Conservation (phyloP, 2,888 invertebrate genomes). For the Amorpha juglandis region DNA sequence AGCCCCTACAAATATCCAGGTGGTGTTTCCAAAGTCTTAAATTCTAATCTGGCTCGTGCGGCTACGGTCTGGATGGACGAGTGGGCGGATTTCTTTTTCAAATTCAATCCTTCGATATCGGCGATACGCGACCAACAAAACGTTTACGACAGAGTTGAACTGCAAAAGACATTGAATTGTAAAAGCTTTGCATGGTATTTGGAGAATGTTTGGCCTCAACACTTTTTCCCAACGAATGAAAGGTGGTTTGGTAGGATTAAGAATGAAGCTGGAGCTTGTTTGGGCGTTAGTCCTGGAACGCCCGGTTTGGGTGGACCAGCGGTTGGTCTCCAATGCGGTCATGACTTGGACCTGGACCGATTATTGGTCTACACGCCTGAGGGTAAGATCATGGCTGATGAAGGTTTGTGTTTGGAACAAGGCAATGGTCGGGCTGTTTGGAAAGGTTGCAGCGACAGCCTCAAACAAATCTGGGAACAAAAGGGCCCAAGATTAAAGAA, state of each 20-base stretch:
- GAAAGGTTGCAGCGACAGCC: slow-evolving; percentile 87
- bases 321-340: slow-evolving; percentile 86
- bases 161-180: slow-evolving; percentile 90
- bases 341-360: slow-evolving; percentile 85
- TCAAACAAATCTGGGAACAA: slow-evolving; percentile 89
- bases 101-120: slow-evolving; percentile 90
- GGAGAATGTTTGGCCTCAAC: slow-evolving; percentile 97
- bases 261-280: slow-evolving; percentile 73
- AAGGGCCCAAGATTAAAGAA: slow-evolving; percentile 71
- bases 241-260: slow-evolving; percentile 95
- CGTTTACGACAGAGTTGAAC: slow-evolving; percentile 85
- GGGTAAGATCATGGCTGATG: slow-evolving; percentile 93
- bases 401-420: slow-evolving; percentile 92
- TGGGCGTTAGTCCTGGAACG: slow-evolving; percentile 74
- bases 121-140: slow-evolving; percentile 84
- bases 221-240: slow-evolving; percentile 95
- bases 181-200: slow-evolving; percentile 97
- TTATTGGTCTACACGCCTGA: slow-evolving; percentile 88
- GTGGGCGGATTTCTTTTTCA: slow-evolving; percentile 96
- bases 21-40: slow-evolving; percentile 93
- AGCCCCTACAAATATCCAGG: slow-evolving; percentile 98
- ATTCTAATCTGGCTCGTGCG: slow-evolving; percentile 95
- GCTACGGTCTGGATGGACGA: slow-evolving; percentile 99
- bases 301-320: slow-evolving; percentile 90
- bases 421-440: slow-evolving; percentile 87